Evolutionary conservation across 2,797 vertebrate species (phyloP).

Genomic region (Hyperoplus immaculatus): DNA sequence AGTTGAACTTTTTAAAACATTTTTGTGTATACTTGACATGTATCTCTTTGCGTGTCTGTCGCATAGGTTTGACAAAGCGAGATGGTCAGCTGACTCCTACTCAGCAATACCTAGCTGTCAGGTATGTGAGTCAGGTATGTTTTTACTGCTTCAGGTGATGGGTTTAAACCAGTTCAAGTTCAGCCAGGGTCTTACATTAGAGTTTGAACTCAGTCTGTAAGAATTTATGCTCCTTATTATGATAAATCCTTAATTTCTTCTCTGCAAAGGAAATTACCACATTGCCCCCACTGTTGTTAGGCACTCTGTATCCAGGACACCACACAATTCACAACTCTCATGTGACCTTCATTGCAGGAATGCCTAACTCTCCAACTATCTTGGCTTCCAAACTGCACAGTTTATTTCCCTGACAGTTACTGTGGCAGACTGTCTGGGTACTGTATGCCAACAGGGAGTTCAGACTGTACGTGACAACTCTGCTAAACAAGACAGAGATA

Average conservation of each 20-base stretch:
- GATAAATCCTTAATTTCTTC: slow-evolving; percentile 2
- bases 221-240: slow-evolving; percentile 6
- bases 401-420: neutral
- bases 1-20: neutral
- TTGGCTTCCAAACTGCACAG: slow-evolving; percentile 19
- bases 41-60: slow-evolving; percentile 45
- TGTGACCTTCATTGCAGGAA: slow-evolving; percentile 52
- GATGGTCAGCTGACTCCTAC: slow-evolving; percentile 92
- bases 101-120: slow-evolving; percentile 95
- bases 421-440: neutral
- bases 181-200: slow-evolving; percentile 11
- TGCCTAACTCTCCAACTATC: slow-evolving; percentile 35
- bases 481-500: slow-evolving; percentile 7
- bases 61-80: slow-evolving; percentile 91
- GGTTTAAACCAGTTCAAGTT: slow-evolving; percentile 21
- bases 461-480: neutral
- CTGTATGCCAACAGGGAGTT: neutral
- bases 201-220: slow-evolving; percentile 11
- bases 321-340: slow-evolving; percentile 39
- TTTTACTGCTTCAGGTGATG: slow-evolving; percentile 72
- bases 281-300: slow-evolving; percentile 14
- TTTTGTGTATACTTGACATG: neutral
- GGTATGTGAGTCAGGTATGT: slow-evolving; percentile 91
- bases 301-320: slow-evolving; percentile 74
- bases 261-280: slow-evolving; percentile 27